Base-by-base conservation (phyloP, 35 echinoderm and acorn worm species). In the Amphiura filiformis region DNA sequence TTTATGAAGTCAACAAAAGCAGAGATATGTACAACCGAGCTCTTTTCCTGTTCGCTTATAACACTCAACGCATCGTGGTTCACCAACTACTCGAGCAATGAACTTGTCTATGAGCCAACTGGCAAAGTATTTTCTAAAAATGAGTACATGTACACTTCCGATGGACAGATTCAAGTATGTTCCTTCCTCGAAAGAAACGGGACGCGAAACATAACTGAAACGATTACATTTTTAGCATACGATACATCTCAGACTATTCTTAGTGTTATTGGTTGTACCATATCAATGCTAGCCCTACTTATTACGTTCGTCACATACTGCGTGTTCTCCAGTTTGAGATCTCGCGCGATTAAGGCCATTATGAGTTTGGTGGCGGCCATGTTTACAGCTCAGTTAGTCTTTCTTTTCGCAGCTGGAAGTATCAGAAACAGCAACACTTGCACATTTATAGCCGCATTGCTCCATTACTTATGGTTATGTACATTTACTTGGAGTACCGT, bases 171-270 rank as follows among this genome's bases (percentile, higher is more conserved):
- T 0, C 49, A 65, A 37, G 56, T 85, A 37, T 85, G 83, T 34
- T 64, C 83, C 0, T 64, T 85, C 35, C 37, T 85, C 13, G 83
- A 85, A 37, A 85, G 34, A 35, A 85, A 85, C 35, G 83, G 83
- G 11, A 18, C 83, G 0, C 83, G 83, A 31, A 85, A 85, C 56
- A 30, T 11, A 22, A 85, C 44, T 14, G 18, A 20, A 56, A 31
- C n/a, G n/a, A 23, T 37, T 0, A 64, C 32, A 26, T 85, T 85
- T 28, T 36, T 85, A 26, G 56, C 11, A 0, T 85, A 85, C 56
- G 56, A 56, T 37, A 18, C 35, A 7, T 34, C 83, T 31, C 83
- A 85, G 35, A 37, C 34, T 13, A 37, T 85, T 0, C 0, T 85
- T 31, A 70, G 83, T 35, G 31, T 85, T 5, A n/a, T 85, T 4